phyloP scores from a whole-genome alignment of 2,888 invertebrate species.

The Iselma pallidipennis region DNA sequence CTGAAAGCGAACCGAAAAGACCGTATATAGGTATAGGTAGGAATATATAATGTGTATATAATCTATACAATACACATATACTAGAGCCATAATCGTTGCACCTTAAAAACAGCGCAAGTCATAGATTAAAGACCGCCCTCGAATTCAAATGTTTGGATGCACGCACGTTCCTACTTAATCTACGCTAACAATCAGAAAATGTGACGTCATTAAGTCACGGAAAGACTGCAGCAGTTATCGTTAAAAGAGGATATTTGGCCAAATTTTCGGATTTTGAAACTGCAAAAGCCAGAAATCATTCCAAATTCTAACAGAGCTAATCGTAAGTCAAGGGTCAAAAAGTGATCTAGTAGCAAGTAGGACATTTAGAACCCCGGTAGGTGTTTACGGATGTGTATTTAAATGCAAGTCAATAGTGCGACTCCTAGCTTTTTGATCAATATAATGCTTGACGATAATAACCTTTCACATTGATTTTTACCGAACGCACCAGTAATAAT shows the following conservation, averaged over 20 bases:
- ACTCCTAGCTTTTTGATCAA: constrained; percentile 34
- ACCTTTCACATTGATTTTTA: constrained; percentile 52
- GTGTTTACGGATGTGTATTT: no score
- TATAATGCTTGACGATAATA: constrained; percentile 46
- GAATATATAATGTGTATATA: constrained; percentile 4
- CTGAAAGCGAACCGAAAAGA: not conserved
- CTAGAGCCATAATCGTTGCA: constrained; percentile 12
- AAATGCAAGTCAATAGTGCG: not conserved
- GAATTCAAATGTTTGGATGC: constrained; percentile 42
- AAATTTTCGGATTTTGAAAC: no score
- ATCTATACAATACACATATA: constrained; percentile 7
- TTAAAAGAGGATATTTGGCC: constrained; percentile 13
- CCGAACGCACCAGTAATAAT: constrained; percentile 21
- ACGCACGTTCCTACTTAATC: constrained; percentile 47
- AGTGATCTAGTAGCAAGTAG: no score
- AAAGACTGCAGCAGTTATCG: constrained; percentile 44
- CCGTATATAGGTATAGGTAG: not conserved
- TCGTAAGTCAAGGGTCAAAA: no score
- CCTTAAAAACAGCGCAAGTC: constrained; percentile 42
- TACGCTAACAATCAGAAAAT: constrained; percentile 47
- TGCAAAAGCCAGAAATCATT: no score
- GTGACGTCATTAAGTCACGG: constrained; percentile 51
- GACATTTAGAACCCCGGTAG: no score
- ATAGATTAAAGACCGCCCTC: constrained; percentile 44
- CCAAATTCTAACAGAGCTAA: no score